phyloP scores from a whole-genome alignment of 2,113 vertebrate genomes.

The Elgaria multicarinata region DNA sequence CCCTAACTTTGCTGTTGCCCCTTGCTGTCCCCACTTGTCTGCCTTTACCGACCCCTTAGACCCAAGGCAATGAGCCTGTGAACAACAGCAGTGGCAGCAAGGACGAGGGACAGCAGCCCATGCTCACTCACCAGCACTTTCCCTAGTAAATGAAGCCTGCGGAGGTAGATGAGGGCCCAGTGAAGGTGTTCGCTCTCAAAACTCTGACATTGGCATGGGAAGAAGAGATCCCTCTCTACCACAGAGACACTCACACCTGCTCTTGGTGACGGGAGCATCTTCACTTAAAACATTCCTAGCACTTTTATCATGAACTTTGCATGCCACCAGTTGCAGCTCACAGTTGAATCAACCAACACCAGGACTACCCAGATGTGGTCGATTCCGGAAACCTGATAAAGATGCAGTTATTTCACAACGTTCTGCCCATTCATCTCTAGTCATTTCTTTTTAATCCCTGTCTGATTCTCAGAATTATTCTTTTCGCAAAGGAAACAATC shows the following conservation, averaged over 20 bases:
- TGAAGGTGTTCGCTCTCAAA: background rate
- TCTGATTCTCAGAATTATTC: background rate
- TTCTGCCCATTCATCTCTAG: background rate
- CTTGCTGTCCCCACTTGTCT: too few relatives aligned
- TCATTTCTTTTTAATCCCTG: too few relatives aligned
- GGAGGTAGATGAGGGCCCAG: too few relatives aligned
- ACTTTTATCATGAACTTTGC: background rate
- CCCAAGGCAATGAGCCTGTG: too few relatives aligned
- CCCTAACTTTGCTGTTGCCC: too few relatives aligned
- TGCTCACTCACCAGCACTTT: too few relatives aligned
- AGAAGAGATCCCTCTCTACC: background rate
- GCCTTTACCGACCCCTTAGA: too few relatives aligned
- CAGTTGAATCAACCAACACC: background rate
- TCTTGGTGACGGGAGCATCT: background rate
- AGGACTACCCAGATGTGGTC: background rate
- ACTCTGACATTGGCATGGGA: background rate
- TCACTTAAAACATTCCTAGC: background rate
- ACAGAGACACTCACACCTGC: background rate
- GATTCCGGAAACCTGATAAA: background rate
- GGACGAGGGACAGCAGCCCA: too few relatives aligned
- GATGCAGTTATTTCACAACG: background rate
- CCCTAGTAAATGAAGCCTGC: too few relatives aligned
- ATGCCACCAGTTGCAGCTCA: background rate
- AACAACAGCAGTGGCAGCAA: too few relatives aligned
- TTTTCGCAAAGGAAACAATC: background rate